These are phyloP conservation scores for Didymodactylos carnosus DNA, from an alignment of 2,888 invertebrate species.

Conservation along the genomic window DNA sequence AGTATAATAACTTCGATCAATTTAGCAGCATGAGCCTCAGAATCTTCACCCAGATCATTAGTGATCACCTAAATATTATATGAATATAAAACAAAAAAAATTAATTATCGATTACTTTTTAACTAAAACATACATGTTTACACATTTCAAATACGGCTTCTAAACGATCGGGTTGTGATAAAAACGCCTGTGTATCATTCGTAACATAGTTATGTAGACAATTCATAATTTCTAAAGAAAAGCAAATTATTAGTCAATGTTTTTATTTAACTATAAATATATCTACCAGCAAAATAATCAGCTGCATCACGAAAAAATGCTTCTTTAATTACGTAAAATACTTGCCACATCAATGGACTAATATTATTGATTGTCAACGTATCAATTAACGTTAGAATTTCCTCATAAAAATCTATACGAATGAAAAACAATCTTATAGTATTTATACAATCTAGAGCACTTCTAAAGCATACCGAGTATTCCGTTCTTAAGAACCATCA, in stretches of 20 bases:
- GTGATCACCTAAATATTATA: constrained; percentile 41
- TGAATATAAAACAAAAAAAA: not conserved
- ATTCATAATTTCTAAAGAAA: constrained; percentile 73
- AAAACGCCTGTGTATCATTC: constrained; percentile 75
- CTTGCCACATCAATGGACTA: constrained; percentile 85
- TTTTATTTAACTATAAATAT: not conserved
- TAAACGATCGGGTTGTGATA: constrained; percentile 68
- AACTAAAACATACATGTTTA: constrained; percentile 45
- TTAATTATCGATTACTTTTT: not conserved
- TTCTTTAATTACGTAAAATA: constrained; percentile 47
- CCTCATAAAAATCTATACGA: constrained; percentile 72
- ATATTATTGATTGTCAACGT: constrained; percentile 69
- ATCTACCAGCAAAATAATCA: constrained; percentile 57
- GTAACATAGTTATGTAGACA: constrained; percentile 90
- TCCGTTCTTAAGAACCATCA: not conserved
- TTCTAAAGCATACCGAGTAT: constrained; percentile 56
- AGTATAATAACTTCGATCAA: constrained; percentile 80
- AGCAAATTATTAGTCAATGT: not conserved
- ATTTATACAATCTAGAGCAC: no score
- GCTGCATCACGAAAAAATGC: constrained; percentile 80
- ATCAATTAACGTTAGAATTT: constrained; percentile 76
- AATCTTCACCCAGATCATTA: constrained; percentile 61
- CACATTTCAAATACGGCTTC: constrained; percentile 84
- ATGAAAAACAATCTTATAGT: not conserved
- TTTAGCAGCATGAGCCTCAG: constrained; percentile 88